A percentile compares a stretch with the other conserved stretches of the same genome.
phyloP scores from a whole-genome alignment of 2,113 vertebrate species.

The Marcusenius ussheri region DNA sequence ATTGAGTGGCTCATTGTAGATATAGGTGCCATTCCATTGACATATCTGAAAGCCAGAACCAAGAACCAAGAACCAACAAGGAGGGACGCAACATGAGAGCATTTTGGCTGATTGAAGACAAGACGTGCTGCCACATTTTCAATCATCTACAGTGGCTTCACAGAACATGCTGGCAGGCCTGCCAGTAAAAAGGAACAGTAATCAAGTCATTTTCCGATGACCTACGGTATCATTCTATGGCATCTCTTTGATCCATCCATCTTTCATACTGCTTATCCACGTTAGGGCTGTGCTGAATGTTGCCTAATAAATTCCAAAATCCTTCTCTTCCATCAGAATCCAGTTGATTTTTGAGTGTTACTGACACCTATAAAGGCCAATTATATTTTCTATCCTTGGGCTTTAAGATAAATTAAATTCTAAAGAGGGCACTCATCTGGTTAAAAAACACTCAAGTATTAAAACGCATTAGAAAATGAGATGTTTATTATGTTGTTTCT shows the following conservation, averaged over 20 bases:
- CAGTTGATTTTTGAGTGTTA: neutral
- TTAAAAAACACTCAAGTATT: neutral
- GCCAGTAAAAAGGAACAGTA: neutral
- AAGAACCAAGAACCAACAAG: neutral
- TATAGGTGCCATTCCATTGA: neutral
- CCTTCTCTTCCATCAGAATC: neutral
- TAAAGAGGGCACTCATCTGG: neutral
- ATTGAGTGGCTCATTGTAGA: neutral
- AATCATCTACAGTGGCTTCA: neutral
- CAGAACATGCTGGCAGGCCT: neutral
- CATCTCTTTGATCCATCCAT: neutral
- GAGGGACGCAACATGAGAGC: neutral
- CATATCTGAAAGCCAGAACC: neutral
- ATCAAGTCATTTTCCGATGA: neutral
- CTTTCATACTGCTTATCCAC: neutral
- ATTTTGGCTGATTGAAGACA: neutral
- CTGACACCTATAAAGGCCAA: neutral
- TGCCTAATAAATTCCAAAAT: neutral
- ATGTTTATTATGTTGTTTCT: neutral
- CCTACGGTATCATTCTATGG: neutral
- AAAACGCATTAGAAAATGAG: neutral
- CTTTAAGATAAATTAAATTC: neutral
- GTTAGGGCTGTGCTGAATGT: neutral
- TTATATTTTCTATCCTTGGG: constrained; percentile 4
- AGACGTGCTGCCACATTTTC: neutral